Evolutionary conservation across 2,113 vertebrate species (phyloP).

Genomic region (Leptocoma aspasia): DNA sequence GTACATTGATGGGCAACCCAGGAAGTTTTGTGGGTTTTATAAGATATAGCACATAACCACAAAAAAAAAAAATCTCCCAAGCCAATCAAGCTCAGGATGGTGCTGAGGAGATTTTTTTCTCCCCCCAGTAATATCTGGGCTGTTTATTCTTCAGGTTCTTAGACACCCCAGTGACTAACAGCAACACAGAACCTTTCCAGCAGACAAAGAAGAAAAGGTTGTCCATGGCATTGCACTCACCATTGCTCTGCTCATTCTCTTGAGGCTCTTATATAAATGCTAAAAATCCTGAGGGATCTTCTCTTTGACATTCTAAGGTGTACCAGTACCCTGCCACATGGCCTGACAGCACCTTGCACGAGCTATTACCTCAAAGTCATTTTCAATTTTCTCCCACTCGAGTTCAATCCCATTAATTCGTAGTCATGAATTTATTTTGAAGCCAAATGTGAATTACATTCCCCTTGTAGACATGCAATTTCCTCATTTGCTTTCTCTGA

Average conservation of each 20-base stretch:
- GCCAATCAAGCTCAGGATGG: neutral
- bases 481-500: neutral
- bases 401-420: neutral
- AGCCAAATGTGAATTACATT: neutral
- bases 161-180: neutral
- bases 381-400: constrained; percentile 21
- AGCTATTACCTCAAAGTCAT: constrained; percentile 29
- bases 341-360: neutral
- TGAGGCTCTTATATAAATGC: neutral
- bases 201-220: neutral
- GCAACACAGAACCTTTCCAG: neutral
- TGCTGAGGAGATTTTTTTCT: neutral
- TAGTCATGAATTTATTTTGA: constrained; percentile 27
- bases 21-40: neutral
- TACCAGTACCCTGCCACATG: neutral
- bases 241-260: neutral
- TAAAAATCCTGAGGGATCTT: neutral
- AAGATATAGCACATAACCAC: neutral
- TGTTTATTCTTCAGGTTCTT: neutral
- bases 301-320: neutral
- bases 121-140: accelerated
- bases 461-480: neutral
- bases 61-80: neutral
- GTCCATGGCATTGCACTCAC: neutral
- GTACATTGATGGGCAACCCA: neutral